These are phyloP conservation scores for Pelvicachromis taeniatus DNA, from an alignment of 2,113 vertebrate species.

Conservation along the genomic window DNA sequence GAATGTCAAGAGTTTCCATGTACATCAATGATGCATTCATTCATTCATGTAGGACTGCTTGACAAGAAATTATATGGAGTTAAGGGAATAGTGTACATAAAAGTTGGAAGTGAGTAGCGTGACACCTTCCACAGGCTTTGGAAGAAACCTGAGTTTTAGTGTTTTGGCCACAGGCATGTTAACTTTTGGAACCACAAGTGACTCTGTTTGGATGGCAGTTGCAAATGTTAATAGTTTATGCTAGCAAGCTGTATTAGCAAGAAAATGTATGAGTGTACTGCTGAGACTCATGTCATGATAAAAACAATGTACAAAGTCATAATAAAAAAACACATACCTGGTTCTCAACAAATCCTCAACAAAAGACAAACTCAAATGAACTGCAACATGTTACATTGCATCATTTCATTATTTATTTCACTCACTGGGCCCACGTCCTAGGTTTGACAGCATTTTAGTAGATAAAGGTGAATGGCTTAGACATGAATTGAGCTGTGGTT, in stretches of 20 bases:
- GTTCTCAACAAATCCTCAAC: not conserved
- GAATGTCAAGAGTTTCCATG: not conserved
- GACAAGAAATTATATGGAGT: not conserved
- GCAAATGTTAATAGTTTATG: not conserved
- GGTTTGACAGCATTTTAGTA: too few species aligned
- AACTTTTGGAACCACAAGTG: not conserved
- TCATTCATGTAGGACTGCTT: not conserved
- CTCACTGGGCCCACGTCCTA: too few species aligned
- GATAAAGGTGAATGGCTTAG: too few species aligned
- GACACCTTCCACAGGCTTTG: accelerated
- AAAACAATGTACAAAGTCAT: not conserved
- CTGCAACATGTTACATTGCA: not conserved
- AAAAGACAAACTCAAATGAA: accelerated
- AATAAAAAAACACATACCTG: not conserved
- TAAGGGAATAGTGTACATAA: not conserved
- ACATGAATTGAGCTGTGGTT: too few species aligned
- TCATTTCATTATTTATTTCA: not conserved
- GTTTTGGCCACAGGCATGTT: not conserved
- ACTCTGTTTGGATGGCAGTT: not conserved
- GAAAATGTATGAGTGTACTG: not conserved
- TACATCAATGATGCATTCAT: not conserved
- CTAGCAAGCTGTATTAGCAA: not conserved
- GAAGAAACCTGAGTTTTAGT: not conserved
- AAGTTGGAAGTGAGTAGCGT: not conserved
- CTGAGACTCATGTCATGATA: not conserved